Percentiles rank a stretch among this genome's conserved stretches.
These are phyloP conservation scores for Panzeria rudis DNA, from an alignment of 2,888 invertebrate genomes.

Conservation along the genomic window DNA sequence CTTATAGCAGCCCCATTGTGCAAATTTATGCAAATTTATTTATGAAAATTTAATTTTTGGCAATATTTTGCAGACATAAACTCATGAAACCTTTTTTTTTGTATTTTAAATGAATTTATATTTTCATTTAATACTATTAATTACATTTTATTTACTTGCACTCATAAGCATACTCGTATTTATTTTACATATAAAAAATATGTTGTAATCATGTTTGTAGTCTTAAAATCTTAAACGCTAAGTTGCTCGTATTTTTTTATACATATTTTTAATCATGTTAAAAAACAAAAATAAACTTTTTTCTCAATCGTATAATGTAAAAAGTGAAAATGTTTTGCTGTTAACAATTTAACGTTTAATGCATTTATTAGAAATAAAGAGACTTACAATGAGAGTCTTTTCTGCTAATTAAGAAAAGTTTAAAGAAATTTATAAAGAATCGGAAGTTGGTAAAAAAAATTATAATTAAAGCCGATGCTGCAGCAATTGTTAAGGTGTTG, in stretches of 20 bases:
- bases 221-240: slow-evolving; percentile 30
- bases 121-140: slow-evolving; percentile 30
- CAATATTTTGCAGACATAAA: slow-evolving; percentile 12
- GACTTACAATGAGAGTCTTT: slow-evolving; percentile 22
- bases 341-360: slow-evolving; percentile 26
- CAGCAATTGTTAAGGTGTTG: slow-evolving; percentile 37
- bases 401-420: slow-evolving; percentile 16
- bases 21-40: neutral
- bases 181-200: slow-evolving; percentile 28
- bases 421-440: slow-evolving; percentile 44
- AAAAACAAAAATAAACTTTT: neutral
- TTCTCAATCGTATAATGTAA: slow-evolving; percentile 4
- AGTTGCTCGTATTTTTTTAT: slow-evolving; percentile 3
- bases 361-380: slow-evolving; percentile 3
- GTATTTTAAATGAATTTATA: neutral
- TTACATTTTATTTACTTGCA: neutral
- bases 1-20: neutral
- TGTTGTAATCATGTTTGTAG: slow-evolving; percentile 47
- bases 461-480: slow-evolving; percentile 25
- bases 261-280: slow-evolving; percentile 4
- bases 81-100: neutral
- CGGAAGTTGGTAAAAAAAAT: slow-evolving; percentile 55
- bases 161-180: neutral
- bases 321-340: slow-evolving; percentile 61
- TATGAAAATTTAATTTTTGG: slow-evolving; percentile 17